Conservation (phyloP, 2,888 invertebrate genomes). For the Idaea straminata region DNA sequence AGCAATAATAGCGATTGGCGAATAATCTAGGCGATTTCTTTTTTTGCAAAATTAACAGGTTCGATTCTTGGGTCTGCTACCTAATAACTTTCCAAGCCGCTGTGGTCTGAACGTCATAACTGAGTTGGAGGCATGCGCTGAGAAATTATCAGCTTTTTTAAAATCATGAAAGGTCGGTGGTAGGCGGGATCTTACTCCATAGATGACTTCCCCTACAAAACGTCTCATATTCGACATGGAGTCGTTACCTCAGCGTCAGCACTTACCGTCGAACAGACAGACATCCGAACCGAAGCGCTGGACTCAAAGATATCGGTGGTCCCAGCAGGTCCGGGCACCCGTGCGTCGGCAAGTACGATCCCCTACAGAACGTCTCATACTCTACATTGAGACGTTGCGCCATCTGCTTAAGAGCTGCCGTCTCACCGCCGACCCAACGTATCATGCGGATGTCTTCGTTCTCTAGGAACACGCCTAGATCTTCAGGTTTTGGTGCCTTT, state of each 20-base stretch:
- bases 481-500: constrained; percentile 79
- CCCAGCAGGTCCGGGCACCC: constrained; percentile 84
- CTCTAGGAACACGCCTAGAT: constrained; percentile 77
- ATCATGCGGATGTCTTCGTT: constrained; percentile 72
- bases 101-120: too few species aligned
- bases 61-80: too few species aligned
- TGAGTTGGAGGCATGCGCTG: too few species aligned
- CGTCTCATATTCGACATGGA: neutral
- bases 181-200: too few species aligned
- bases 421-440: constrained; percentile 85
- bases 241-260: neutral
- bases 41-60: too few species aligned
- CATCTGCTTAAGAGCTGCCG: constrained; percentile 79
- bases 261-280: constrained; percentile 82
- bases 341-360: constrained; percentile 85
- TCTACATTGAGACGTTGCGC: constrained; percentile 79
- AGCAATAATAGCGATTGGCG: too few species aligned
- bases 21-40: too few species aligned
- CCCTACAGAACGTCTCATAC: constrained; percentile 75
- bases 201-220: too few species aligned
- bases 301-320: constrained; percentile 84
- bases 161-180: too few species aligned
- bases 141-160: too few species aligned
- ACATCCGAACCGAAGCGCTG: constrained; percentile 86
- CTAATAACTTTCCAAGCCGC: too few species aligned